Percentiles rank a stretch among this genome's conserved stretches.
These are phyloP conservation scores for Phalera bucephala DNA, from an alignment of 2,888 invertebrate genomes.

Conservation along the genomic window DNA sequence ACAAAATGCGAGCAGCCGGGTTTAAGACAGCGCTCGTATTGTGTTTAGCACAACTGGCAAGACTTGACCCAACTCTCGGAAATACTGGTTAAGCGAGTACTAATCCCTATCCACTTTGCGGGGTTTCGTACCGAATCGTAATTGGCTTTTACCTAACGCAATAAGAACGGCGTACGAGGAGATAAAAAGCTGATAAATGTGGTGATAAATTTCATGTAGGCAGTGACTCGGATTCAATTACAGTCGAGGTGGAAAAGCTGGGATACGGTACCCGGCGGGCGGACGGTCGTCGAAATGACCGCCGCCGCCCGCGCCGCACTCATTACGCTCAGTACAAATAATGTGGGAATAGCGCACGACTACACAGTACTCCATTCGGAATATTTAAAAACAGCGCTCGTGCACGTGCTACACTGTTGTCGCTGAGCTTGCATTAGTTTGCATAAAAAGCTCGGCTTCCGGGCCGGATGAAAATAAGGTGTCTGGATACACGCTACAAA, in stretches of 20 bases:
- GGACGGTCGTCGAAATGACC: slow-evolving; percentile 38
- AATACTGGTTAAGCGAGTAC: slow-evolving; percentile 11
- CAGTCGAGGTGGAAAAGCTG: slow-evolving; percentile 34
- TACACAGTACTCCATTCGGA: not conserved
- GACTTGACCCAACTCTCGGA: slow-evolving; percentile 16
- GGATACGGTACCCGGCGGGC: slow-evolving; percentile 26
- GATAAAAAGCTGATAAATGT: slow-evolving; percentile 55
- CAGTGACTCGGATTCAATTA: slow-evolving; percentile 54
- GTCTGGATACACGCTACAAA: slow-evolving; percentile 32
- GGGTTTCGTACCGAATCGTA: slow-evolving; percentile 29
- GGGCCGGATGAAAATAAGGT: slow-evolving; percentile 37
- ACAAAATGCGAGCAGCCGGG: slow-evolving; percentile 11
- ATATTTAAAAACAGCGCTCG: not conserved
- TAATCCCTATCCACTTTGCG: slow-evolving; percentile 25
- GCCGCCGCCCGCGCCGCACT: slow-evolving; percentile 15
- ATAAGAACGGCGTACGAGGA: slow-evolving; percentile 40
- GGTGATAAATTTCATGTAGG: slow-evolving; percentile 53
- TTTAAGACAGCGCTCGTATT: slow-evolving; percentile 4
- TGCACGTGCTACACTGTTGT: slow-evolving; percentile 14
- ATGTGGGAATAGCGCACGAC: slow-evolving; percentile 12
- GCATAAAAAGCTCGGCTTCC: slow-evolving; percentile 41
- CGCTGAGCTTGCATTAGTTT: slow-evolving; percentile 28
- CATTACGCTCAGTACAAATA: slow-evolving; percentile 24
- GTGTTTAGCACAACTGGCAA: slow-evolving; percentile 13
- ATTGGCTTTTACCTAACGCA: slow-evolving; percentile 40